Percentiles rank a stretch among this genome's conserved stretches.
Evolutionary conservation across 2,797 vertebrate genomes (phyloP).

Genomic region (Cephalopachus bancanus): DNA sequence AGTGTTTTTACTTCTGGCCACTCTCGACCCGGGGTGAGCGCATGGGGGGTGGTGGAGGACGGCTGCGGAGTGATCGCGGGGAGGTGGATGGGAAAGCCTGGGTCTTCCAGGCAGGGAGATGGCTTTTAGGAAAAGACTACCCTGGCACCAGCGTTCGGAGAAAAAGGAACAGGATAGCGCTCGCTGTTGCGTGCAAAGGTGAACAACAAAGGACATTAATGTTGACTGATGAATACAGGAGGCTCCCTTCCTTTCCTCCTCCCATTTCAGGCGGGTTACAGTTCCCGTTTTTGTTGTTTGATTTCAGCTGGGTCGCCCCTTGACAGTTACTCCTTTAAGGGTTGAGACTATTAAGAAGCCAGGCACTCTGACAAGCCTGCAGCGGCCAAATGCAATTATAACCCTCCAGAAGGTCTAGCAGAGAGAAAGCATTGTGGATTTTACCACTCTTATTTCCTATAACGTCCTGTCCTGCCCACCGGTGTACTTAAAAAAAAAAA

Average conservation of each 20-base stretch:
- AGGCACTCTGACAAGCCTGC: constrained; percentile 64
- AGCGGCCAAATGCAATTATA: constrained; percentile 65
- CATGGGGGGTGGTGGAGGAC: constrained; percentile 5
- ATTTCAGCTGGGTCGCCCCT: constrained; percentile 75
- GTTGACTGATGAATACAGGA: constrained; percentile 82
- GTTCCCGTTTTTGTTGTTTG: constrained; percentile 82
- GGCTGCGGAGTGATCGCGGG: constrained; percentile 17
- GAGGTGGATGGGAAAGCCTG: background rate
- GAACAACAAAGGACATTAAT: constrained; percentile 88
- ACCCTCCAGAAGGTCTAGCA: constrained; percentile 67
- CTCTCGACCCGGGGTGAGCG: constrained; percentile 29
- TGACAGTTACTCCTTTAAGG: constrained; percentile 76
- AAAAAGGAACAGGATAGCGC: constrained; percentile 54
- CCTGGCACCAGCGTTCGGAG: background rate
- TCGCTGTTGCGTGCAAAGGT: constrained; percentile 79
- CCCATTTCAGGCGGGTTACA: constrained; percentile 66
- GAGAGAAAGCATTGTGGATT: constrained; percentile 66
- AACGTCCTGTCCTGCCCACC: constrained; percentile 2
- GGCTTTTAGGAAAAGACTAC: constrained; percentile 51
- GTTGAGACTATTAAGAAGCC: constrained; percentile 60
- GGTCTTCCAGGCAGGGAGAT: background rate
- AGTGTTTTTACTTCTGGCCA: constrained; percentile 57
- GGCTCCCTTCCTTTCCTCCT: constrained; percentile 75
- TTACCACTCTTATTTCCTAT: constrained; percentile 62
- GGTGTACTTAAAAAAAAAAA: background rate